Base-by-base conservation (phyloP, 2,888 invertebrate species). In the Zonitis immaculata region DNA sequence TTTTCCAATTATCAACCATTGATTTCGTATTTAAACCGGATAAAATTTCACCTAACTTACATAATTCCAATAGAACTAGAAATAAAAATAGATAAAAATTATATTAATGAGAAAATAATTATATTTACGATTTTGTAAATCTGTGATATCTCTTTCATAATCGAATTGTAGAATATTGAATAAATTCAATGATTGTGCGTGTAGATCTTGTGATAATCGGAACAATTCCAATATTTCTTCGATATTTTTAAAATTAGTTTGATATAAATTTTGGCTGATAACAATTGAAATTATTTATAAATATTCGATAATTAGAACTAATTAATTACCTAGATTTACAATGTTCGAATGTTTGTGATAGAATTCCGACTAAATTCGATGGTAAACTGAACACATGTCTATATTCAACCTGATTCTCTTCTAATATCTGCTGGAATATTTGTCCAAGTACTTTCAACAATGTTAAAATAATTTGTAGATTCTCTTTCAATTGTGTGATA, bases 1-100 rank as follows among this genome's bases (percentile, higher is more conserved):
- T 77, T 61, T 81, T 82, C 81, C 81, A 82, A 59, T 80, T 80
- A 46, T 79, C 80, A 0, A 78, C 79, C 77, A 80, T 77, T 0
- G 80, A 78, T 63, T 80, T 82, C 0, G 79, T 73, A 67, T 81
- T 82, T 44, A 82, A 66, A 2, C 69, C 71, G 43, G 77, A 75
- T 1, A 80, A 76, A 30, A 78, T 68, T 58, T 77, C 75, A 5
- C 80, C 79, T 39, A 81, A 79, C 56, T 73, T 71, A 51, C 79
- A 66, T 57, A 81, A 76, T 18, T 77, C 73, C 39, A 77, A 70
- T 56, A 82, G 63, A 54, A 78, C 81, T 81, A 73, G 30, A 12
- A 43, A 42, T 47, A n/a, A n/a, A n/a, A n/a, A n/a, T n/a, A n/a
- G n/a, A n/a, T n/a, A n/a, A n/a, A n/a, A n/a, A n/a, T n/a, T n/a